phyloP scores from a whole-genome alignment of 1,140 invertebrate species.

The Ceratina japonica region DNA sequence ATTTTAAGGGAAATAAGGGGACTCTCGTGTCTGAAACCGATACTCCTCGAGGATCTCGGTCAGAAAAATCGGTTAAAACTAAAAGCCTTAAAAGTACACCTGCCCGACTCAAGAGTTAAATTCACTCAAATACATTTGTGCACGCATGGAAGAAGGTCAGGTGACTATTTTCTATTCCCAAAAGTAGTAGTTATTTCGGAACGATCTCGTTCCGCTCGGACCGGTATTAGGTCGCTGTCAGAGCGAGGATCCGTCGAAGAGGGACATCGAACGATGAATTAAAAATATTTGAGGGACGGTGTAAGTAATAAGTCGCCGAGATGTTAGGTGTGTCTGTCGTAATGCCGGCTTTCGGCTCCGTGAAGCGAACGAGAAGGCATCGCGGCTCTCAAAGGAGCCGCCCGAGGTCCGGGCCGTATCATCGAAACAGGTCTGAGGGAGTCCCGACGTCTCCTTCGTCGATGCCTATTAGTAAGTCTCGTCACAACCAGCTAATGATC shows the following conservation, averaged over 20 bases:
- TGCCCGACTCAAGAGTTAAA: background rate
- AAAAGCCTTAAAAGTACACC: background rate
- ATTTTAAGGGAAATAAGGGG: background rate
- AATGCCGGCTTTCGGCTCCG: slow-evolving; percentile 63
- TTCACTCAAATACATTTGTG: too few species aligned
- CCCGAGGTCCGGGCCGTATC: slow-evolving; percentile 61
- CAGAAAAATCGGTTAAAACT: background rate
- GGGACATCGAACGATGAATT: slow-evolving; percentile 25
- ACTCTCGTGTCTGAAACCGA: background rate
- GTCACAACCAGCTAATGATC: slow-evolving; percentile 68
- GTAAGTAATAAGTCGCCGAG: slow-evolving; percentile 38
- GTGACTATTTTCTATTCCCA: too few species aligned
- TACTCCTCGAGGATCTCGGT: background rate
- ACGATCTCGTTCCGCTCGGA: too few species aligned
- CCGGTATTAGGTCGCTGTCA: background rate
- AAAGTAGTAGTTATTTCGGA: too few species aligned
- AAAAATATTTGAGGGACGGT: slow-evolving; percentile 33
- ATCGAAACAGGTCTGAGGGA: slow-evolving; percentile 58
- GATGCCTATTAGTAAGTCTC: slow-evolving; percentile 68
- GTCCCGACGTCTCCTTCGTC: slow-evolving; percentile 66
- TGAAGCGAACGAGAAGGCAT: slow-evolving; percentile 62
- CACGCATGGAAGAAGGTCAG: too few species aligned
- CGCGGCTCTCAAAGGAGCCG: slow-evolving; percentile 68
- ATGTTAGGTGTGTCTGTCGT: slow-evolving; percentile 64
- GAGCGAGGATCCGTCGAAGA: background rate